Conservation (phyloP, 2,113 vertebrate genomes). For the Mus pahari region DNA sequence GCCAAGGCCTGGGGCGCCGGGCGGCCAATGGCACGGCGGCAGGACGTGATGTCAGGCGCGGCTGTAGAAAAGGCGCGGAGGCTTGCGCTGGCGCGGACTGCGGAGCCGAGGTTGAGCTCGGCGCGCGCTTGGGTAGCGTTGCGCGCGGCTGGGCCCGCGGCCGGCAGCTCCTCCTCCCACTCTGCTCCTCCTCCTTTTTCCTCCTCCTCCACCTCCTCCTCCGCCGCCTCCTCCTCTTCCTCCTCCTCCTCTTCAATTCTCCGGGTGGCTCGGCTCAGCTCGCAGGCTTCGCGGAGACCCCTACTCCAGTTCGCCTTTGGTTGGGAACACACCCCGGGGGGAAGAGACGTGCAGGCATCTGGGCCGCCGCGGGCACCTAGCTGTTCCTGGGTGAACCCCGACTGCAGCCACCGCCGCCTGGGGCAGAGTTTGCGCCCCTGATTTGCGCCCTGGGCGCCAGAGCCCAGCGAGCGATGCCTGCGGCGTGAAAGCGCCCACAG, state of each 20-base stretch:
- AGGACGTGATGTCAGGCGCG: conserved; percentile 94
- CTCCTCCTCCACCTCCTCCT: conserved; percentile 62
- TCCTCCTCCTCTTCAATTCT: conserved; percentile 80
- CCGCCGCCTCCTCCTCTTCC: conserved; percentile 67
- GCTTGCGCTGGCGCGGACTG: conserved; percentile 91
- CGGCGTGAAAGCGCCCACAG: conserved; percentile 83
- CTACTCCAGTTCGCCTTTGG: conserved; percentile 64
- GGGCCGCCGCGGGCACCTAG: conserved; percentile 70
- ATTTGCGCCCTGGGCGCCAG: conserved; percentile 73
- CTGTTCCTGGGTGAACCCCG: conserved; percentile 80
- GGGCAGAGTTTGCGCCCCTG: conserved; percentile 78
- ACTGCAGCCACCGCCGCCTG: conserved; percentile 64
- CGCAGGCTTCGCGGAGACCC: conserved; percentile 74
- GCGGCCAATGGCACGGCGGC: conserved; percentile 92
- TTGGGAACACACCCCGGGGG: conserved; percentile 64
- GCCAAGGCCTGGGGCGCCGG: conserved; percentile 83
- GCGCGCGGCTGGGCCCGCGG: conserved; percentile 87
- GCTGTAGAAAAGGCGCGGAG: conserved; percentile 98
- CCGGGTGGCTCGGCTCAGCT: conserved; percentile 76
- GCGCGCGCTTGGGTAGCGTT: conserved; percentile 86
- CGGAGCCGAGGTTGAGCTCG: conserved; percentile 87
- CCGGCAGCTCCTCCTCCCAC: conserved; percentile 83
- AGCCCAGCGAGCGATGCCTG: conserved; percentile 77
- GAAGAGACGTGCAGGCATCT: conserved; percentile 65
- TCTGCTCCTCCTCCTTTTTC: conserved; percentile 80